Evolutionary conservation across 2,797 vertebrate genomes (phyloP), one percentile per base, ranked within the genome.

Genomic region (Cygnus olor): DNA sequence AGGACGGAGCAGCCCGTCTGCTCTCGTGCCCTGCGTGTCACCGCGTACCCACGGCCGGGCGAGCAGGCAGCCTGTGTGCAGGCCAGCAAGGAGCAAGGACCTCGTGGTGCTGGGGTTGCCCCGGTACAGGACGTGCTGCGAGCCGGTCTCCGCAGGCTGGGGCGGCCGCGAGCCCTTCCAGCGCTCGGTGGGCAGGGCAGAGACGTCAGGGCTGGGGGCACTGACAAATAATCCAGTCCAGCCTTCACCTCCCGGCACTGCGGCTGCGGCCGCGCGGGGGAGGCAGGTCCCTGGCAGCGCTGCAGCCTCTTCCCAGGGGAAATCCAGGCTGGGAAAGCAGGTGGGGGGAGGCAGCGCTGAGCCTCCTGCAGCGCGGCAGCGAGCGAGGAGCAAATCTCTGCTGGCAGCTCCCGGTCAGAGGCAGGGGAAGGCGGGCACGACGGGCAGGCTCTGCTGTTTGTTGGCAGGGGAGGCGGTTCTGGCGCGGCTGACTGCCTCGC

Each of bases 121-220:
- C 24, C 0, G 8, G 71, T 13, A 1, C 6, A 3, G 3, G 58
- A 53, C 0, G 1, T 42, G 44, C 69, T 38, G 61, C 70, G 3
- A 3, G 51, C 22, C 4, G 5, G 44, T 17, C 65, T 0, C 0
- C n/a, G 76, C 56, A 17, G 58, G 56, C 25, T 25, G 38, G 16
- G 6, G 10, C 14, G 27, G 68, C 63, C 32, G 20, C 51, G 32
- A 12, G 13, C 21, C 10, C 16, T 38, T 42, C 68, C 63, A 19
- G 25, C 3, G 11, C 20, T 30, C 32, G 4, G 1, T 0, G 0
- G 51, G 19, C 16, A 83, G 53, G 22, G 22, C 28, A 30, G 42
- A 45, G 27, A 22, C 2, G 1, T 5, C 7, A 15, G 56, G 63
- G 49, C 34, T 2, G 8, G 38, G 4, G 19, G 13, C 24, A 8